A percentile compares a stretch with the other conserved stretches of the same genome.
Evolutionary conservation across 2,113 vertebrate species (phyloP).

Genomic region (Petrocephalus zakoni): DNA sequence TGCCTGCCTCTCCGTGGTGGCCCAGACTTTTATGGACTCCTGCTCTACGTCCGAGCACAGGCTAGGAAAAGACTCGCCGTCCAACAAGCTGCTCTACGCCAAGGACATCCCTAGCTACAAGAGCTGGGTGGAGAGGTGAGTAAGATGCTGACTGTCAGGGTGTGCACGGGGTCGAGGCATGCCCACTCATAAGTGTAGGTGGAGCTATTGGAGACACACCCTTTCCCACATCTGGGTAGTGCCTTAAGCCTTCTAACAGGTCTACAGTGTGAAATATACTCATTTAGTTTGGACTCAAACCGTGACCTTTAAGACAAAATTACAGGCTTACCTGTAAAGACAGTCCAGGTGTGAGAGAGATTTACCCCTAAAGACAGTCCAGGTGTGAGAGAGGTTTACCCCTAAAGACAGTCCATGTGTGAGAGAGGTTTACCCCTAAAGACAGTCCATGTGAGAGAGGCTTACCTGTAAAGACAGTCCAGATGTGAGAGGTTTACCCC

Average conservation of each 20-base stretch:
- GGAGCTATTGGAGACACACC: not conserved
- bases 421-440: too few relatives aligned
- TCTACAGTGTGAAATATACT: not conserved
- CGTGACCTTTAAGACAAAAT: not conserved
- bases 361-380: too few relatives aligned
- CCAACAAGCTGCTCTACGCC: conserved; percentile 97
- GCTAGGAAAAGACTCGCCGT: conserved; percentile 95
- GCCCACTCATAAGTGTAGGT: not conserved
- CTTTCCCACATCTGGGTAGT: not conserved
- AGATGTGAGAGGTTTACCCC: too few relatives aligned
- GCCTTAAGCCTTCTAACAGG: not conserved
- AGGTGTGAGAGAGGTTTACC: too few relatives aligned
- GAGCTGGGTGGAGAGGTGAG: conserved; percentile 98
- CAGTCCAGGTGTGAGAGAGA: too few relatives aligned
- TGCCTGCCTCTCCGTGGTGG: conserved; percentile 92
- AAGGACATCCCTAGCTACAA: conserved; percentile 99
- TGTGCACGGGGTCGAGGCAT: not conserved
- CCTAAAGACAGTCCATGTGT: too few relatives aligned
- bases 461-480: too few relatives aligned
- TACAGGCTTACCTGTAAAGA: too few relatives aligned
- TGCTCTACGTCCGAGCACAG: conserved; percentile 96
- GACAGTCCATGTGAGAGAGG: too few relatives aligned
- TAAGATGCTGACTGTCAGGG: not conserved
- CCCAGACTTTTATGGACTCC: conserved; percentile 99
- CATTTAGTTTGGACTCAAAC: not conserved